Base-by-base conservation (phyloP, 2,888 invertebrate genomes). In the Artemia sinica region DNA sequence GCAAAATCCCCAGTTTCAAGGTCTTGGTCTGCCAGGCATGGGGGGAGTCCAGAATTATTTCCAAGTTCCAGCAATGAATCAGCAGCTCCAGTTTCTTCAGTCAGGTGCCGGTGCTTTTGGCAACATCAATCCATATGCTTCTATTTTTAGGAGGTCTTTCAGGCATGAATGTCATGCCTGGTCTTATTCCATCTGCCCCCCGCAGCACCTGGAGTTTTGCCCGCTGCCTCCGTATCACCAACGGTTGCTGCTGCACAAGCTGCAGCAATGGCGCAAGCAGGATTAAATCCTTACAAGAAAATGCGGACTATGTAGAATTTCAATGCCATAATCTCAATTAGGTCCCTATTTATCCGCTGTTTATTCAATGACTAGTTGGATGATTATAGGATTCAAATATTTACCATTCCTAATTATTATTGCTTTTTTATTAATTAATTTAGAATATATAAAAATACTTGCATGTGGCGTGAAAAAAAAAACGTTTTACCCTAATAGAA, bases 251-350 rank as follows among this genome's bases (percentile, higher is more conserved):
- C 74, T 13, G 73, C 74, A 18, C 73, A 66, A 1, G 67, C 74
- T 9, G 72, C 74, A 51, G 73, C 73, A 49, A 73, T 72, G 70
- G 71, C 72, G 49, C 78, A 78, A 73, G 82, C 83, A 71, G 84
- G 84, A 41, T 82, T 88, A 77, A 89, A 89, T 78, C 91, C 91
- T 70, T 90, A 88, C 80, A 91, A 91, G 81, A 90, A 90, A 81
- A 86, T 90, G 85, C 90, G 90, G 82, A 90, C 90, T 75, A 89
- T 86, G 77, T 87, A 86, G 82, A 18, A 58, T 58, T 58, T 18
- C 8, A 14, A 58, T 58, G 14, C 8, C 18, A 28, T 28, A 28
- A 28, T 28, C 28, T 28, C 28, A 28, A 28, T 28, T 28, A 28
- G 4, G 28, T 28, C n/a, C 28, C 28, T 28, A 28, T 28, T 28